Evolutionary conservation across 2,113 vertebrate genomes (phyloP).

Genomic region (Hyla sarda): DNA sequence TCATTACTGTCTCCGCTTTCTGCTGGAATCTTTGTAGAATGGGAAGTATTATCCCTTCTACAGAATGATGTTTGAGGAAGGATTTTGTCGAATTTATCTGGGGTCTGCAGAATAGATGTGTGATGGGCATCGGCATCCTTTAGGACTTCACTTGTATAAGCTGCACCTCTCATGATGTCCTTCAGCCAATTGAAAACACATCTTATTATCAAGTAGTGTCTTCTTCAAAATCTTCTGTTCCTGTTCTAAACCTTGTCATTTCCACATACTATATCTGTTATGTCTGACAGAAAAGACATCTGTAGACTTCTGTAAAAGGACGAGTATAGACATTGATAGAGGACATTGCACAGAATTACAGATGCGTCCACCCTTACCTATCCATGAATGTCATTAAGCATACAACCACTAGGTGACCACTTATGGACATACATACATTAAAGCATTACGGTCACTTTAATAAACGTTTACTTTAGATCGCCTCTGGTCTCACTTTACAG

Average conservation of each 20-base stretch:
- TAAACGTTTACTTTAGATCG: too few species aligned
- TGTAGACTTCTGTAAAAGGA: background rate
- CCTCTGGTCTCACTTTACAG: too few species aligned
- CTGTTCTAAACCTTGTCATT: background rate
- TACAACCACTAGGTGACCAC: too few species aligned
- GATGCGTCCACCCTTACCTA: too few species aligned
- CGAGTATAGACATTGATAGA: background rate
- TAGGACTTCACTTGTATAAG: background rate
- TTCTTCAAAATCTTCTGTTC: background rate
- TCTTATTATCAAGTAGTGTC: background rate
- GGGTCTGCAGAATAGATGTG: conserved; percentile 25
- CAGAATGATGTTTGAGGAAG: conserved; percentile 48
- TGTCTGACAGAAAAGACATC: background rate
- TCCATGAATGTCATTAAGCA: too few species aligned
- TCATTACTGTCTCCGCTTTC: conserved; percentile 33
- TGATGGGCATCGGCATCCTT: background rate
- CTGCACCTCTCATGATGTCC: background rate
- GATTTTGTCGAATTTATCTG: conserved; percentile 41
- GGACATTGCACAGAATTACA: background rate
- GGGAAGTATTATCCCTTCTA: conserved; percentile 13
- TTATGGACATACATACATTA: too few species aligned
- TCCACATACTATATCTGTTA: background rate
- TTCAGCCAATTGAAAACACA: background rate
- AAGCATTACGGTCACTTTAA: too few species aligned
- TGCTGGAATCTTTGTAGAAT: conserved; percentile 24